Evolutionary conservation across 1,140 invertebrate species (phyloP).

Genomic region (Choristoneura fumiferana): DNA sequence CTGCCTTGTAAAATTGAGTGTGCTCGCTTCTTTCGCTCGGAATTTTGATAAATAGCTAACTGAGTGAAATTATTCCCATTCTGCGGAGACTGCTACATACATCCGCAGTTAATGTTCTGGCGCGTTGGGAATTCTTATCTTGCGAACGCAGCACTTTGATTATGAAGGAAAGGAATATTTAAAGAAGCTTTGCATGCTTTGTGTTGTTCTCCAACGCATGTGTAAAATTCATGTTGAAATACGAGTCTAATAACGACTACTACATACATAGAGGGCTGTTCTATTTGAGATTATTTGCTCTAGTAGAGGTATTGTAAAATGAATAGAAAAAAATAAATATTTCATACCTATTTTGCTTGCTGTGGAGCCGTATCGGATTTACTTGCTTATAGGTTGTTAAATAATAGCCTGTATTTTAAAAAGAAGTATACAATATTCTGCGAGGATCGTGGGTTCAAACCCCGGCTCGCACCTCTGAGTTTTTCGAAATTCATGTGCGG

Average conservation of each 20-base stretch:
- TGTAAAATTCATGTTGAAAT: constrained; percentile 64
- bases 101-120: constrained; percentile 37
- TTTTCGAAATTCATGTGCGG: no score
- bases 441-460: no score
- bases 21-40: constrained; percentile 33
- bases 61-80: constrained; percentile 65
- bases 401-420: no score
- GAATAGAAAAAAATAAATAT: no score
- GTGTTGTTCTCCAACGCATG: constrained; percentile 53
- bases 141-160: constrained; percentile 71
- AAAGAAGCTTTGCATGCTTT: constrained; percentile 64
- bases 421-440: no score
- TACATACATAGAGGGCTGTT: constrained; percentile 26
- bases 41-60: constrained; percentile 62
- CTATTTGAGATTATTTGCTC: no score
- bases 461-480: no score
- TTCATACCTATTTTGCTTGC: no score
- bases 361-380: no score
- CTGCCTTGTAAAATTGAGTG: constrained; percentile 27
- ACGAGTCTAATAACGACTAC: constrained; percentile 31
- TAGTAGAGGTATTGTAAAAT: no score
- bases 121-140: constrained; percentile 71
- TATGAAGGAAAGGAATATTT: constrained; percentile 74
- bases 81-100: constrained; percentile 46
- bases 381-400: no score